Base-by-base conservation (phyloP, 2,797 vertebrate genomes). In the Chloroceryle amazona region DNA sequence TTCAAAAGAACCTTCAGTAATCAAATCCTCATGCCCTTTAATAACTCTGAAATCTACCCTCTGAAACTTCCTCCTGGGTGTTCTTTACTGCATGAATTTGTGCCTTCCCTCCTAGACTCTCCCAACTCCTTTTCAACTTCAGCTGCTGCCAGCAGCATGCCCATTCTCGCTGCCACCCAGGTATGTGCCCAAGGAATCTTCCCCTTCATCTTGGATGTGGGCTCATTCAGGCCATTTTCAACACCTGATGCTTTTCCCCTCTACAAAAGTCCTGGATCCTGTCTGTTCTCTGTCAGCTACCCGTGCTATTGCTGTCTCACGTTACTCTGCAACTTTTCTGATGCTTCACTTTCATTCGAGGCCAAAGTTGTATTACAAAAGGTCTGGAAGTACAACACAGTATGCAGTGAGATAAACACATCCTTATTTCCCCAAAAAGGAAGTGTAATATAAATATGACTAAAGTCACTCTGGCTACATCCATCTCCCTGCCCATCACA, bases 1-100 rank as follows among this genome's bases (percentile, higher is more conserved):
- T 72, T 90, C 72, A 91, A 81, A 94, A 68, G 29, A 74, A 73
- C 73, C n/a, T 70, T 72, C 55, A 80, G 42, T 86, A 78, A 81
- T 81, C 80, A 84, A 84, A 72, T 70, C 49, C 39, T 81, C 57
- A 37, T 17, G 26, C 35, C 39, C 63, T 51, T 91, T 44, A 81
- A 12, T 39, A 71, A 80, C 31, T 51, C 54, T 47, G 41, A 78
- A 92, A 44, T 7, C 20, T 51, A 18, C 60, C 66, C 44, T 58
- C 41, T 83, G 16, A 41, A 74, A 76, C 35, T 28, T 84, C 49
- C 13, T 81, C 25, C n/a, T 41, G 66, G 22, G 8, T 89, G 55
- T 60, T 90, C 75, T 72, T 68, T 58, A 18, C 60, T 49, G 21
- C 35, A 41, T 41, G 42, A 86, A 74, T 65, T 82, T 44, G 11